Conservation (phyloP, 2,797 vertebrate genomes). For the Echeneis naucrates region DNA sequence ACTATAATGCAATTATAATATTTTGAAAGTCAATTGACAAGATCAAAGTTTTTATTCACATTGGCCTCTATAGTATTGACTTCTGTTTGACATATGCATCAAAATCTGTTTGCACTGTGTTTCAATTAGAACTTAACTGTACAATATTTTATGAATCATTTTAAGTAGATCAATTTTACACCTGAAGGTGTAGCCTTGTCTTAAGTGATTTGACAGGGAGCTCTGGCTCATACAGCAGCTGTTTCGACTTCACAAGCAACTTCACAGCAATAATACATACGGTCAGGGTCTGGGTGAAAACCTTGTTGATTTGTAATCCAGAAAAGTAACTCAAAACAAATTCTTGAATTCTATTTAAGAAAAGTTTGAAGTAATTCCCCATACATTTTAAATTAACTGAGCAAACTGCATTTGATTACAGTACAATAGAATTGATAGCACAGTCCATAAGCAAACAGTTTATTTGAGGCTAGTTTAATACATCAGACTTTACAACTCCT, state of each 20-base stretch:
- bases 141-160: constrained; percentile 10
- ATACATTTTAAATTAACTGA: too few species aligned
- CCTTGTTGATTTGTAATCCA: neutral
- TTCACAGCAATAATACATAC: constrained; percentile 6
- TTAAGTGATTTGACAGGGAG: constrained; percentile 6
- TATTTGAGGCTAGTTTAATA: constrained; percentile 31
- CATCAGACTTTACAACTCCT: too few species aligned
- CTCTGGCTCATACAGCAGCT: constrained; percentile 18
- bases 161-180: constrained; percentile 9
- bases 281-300: constrained; percentile 7
- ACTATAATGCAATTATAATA: neutral
- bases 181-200: neutral
- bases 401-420: too few species aligned
- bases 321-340: constrained; percentile 2
- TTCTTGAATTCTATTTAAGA: too few species aligned
- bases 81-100: neutral
- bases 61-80: neutral
- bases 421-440: neutral
- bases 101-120: neutral
- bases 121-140: neutral
- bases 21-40: neutral
- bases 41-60: too few species aligned
- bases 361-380: too few species aligned
- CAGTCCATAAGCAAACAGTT: constrained; percentile 4
- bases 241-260: constrained; percentile 5